Conservation (phyloP, 2,113 vertebrate genomes). For the Albula glossodonta region DNA sequence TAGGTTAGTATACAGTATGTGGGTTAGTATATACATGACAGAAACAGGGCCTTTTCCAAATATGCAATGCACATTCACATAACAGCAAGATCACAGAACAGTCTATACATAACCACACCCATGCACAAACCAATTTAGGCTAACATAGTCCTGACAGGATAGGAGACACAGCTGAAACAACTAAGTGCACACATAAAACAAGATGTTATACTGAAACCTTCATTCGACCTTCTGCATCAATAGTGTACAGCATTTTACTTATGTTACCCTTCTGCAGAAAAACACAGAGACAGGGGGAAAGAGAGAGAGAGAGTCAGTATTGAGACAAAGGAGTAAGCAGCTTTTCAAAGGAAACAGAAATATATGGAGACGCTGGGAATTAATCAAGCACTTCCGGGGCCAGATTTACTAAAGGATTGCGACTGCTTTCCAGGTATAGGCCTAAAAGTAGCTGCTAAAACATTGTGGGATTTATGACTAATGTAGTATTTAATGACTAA, state of each 20-base stretch:
- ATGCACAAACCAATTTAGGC: background rate
- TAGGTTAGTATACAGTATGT: too few relatives aligned
- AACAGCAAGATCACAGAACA: background rate
- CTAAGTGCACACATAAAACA: background rate
- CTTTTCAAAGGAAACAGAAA: background rate
- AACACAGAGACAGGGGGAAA: slow-evolving; percentile 34
- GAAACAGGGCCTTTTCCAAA: background rate
- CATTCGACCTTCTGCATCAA: slow-evolving; percentile 53
- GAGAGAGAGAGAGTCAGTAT: slow-evolving; percentile 3
- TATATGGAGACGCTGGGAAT: too few relatives aligned
- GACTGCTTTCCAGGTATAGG: too few relatives aligned
- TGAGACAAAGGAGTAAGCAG: slow-evolving; percentile 22
- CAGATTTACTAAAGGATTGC: too few relatives aligned
- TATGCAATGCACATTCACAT: background rate
- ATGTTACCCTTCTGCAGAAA: slow-evolving; percentile 60
- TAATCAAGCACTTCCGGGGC: too few relatives aligned
- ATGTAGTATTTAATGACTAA: too few relatives aligned
- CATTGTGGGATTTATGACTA: too few relatives aligned
- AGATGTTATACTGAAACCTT: slow-evolving; percentile 54
- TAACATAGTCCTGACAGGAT: slow-evolving; percentile 13
- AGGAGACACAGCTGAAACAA: slow-evolving; percentile 28
- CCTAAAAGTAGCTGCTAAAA: too few relatives aligned
- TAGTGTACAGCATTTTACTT: slow-evolving; percentile 52
- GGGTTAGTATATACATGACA: background rate
- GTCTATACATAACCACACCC: background rate